Evolutionary conservation across 2,888 invertebrate species (phyloP).

Genomic region (Argyresthia goedartella): DNA sequence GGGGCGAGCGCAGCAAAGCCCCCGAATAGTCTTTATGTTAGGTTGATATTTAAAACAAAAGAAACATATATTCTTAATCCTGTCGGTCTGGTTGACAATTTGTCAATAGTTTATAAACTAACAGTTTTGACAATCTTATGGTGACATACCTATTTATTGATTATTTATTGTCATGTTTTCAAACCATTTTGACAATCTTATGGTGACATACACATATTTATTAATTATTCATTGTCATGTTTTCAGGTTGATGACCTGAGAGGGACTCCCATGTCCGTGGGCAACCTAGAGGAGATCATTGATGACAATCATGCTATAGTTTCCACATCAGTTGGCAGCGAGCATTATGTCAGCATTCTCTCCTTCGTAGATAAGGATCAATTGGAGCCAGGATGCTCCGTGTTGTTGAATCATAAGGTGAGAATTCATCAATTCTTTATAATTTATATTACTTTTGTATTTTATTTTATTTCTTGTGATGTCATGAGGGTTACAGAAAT

Average conservation of each 20-base stretch:
- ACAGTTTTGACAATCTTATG: no score
- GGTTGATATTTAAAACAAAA: no score
- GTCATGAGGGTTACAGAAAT: not conserved
- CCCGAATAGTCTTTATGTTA: no score
- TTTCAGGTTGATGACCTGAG: slow-evolving; percentile 92
- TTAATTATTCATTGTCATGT: no score
- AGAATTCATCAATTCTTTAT: slow-evolving; percentile 4
- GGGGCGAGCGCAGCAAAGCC: no score
- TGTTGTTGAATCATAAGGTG: slow-evolving; percentile 96
- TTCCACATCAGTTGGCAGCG: slow-evolving; percentile 98
- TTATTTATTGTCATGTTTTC: no score
- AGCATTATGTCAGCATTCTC: slow-evolving; percentile 98
- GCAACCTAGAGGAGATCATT: slow-evolving; percentile 99
- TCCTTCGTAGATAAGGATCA: slow-evolving; percentile 99
- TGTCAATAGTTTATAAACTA: no score
- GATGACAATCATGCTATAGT: slow-evolving; percentile 99
- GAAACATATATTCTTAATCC: no score
- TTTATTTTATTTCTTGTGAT: not conserved
- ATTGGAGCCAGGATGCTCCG: slow-evolving; percentile 98
- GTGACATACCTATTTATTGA: no score
- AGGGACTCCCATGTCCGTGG: slow-evolving; percentile 99
- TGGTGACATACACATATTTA: no score
- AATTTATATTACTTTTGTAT: slow-evolving; percentile 4
- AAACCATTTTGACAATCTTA: no score
- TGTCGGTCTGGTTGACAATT: no score